These are phyloP conservation scores for Pantherophis guttatus DNA, from an alignment of 2,113 vertebrate genomes.

Conservation along the genomic window DNA sequence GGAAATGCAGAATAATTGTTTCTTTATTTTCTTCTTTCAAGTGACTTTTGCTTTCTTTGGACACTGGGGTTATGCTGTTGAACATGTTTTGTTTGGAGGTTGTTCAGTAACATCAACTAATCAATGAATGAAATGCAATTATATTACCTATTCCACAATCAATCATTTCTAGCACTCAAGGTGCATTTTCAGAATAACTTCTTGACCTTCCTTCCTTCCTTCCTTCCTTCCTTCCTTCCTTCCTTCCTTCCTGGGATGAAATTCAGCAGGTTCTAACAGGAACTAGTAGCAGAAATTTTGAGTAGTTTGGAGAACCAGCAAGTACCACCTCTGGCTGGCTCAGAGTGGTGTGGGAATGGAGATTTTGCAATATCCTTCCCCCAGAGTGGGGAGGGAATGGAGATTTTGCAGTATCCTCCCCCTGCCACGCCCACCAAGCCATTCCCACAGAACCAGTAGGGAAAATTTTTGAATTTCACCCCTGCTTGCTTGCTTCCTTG, in stretches of 20 bases:
- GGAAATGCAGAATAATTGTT: background rate
- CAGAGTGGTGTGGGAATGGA: too few species aligned
- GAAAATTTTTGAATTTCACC: too few species aligned
- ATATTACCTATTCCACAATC: background rate
- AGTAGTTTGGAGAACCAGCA: too few species aligned
- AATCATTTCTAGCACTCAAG: background rate
- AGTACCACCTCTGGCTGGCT: too few species aligned
- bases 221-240: background rate
- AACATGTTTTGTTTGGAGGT: background rate
- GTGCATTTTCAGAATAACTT: background rate
- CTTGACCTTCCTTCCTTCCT: background rate
- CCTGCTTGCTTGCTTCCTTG: background rate
- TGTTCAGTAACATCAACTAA: slow-evolving; percentile 10
- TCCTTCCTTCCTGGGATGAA: too few species aligned
- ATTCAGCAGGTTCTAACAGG: too few species aligned
- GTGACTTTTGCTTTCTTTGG: slow-evolving; percentile 9
- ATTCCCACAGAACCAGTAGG: too few species aligned
- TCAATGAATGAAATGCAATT: slow-evolving; percentile 26
- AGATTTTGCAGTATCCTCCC: too few species aligned
- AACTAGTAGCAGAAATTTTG: too few species aligned
- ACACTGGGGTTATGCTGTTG: background rate
- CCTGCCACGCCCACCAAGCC: too few species aligned
- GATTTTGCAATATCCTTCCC: too few species aligned
- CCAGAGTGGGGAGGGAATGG: too few species aligned
- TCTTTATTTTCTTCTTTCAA: background rate